These are phyloP conservation scores for Colletes collaris DNA, from an alignment of 2,888 invertebrate species.

Conservation along the genomic window DNA sequence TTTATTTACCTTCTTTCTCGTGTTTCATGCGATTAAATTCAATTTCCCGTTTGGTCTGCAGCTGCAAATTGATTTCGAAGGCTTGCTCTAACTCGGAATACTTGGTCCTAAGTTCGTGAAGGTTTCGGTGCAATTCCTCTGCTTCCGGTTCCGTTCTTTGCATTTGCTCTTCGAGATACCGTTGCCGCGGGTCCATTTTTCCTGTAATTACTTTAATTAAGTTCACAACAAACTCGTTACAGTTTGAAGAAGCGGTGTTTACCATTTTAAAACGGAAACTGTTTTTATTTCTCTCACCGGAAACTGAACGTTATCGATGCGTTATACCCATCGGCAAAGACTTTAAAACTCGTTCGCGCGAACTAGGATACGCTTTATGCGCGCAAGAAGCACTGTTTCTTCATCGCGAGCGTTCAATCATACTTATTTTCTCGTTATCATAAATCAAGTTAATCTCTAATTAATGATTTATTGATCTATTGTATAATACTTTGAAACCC, in stretches of 20 bases:
- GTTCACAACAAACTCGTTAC: conserved; percentile 2
- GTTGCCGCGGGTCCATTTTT: conserved; percentile 44
- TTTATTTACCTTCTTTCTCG: conserved; percentile 66
- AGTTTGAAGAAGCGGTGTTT: conserved; percentile 1
- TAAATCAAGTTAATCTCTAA: too few relatives aligned
- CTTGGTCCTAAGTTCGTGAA: conserved; percentile 68
- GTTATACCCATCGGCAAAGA: not conserved
- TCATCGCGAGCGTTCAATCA: too few relatives aligned
- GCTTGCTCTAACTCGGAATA: conserved; percentile 72
- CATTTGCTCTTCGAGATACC: conserved; percentile 46
- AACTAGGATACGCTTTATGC: not conserved
- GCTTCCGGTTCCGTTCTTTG: conserved; percentile 66
- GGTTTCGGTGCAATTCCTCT: conserved; percentile 65
- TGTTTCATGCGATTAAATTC: conserved; percentile 64
- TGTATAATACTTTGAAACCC: too few relatives aligned
- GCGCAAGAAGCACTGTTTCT: too few relatives aligned
- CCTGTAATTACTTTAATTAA: conserved; percentile 62
- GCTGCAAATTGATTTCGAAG: conserved; percentile 71
- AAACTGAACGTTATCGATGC: conserved; percentile 7
- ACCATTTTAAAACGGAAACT: conserved; percentile 10
- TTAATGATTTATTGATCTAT: too few relatives aligned
- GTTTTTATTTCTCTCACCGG: not conserved
- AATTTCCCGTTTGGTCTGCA: conserved; percentile 66
- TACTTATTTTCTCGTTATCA: too few relatives aligned
- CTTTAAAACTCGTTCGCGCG: not conserved